Conservation (phyloP, 2,113 vertebrate species). For the Pomatostomus ruficeps region DNA sequence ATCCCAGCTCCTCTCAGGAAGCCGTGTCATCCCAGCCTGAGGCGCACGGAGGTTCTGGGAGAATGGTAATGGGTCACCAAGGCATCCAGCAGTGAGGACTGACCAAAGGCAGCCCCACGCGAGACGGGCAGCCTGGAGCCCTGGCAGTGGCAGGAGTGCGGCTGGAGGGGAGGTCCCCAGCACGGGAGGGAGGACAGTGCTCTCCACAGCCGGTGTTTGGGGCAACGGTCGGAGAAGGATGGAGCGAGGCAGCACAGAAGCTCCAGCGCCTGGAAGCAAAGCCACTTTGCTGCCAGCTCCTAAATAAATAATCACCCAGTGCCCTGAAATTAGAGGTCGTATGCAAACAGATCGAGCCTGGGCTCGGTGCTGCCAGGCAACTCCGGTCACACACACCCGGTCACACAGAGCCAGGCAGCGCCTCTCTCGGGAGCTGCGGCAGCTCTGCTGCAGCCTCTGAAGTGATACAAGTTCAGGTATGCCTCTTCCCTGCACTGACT, state of each 20-base stretch:
- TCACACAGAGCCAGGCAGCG: background rate
- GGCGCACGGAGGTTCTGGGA: background rate
- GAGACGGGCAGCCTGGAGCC: accelerated
- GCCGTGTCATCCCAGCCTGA: accelerated
- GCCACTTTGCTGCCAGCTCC: slow-evolving; percentile 5
- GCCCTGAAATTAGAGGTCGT: slow-evolving; percentile 21
- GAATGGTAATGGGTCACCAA: background rate
- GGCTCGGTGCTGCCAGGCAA: background rate
- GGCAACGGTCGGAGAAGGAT: background rate
- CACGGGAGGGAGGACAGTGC: accelerated
- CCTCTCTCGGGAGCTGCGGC: background rate
- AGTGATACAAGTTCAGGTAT: background rate
- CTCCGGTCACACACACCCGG: background rate
- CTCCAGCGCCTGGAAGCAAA: background rate
- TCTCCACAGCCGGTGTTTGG: accelerated
- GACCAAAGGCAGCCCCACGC: accelerated
- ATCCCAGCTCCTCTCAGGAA: background rate
- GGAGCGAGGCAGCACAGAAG: background rate
- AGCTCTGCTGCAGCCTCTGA: background rate
- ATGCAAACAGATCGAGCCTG: background rate
- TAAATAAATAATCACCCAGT: slow-evolving; percentile 60
- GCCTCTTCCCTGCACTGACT: background rate
- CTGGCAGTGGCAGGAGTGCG: accelerated
- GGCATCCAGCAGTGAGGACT: accelerated
- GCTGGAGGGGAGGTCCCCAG: accelerated